These are phyloP conservation scores for Octodon degus DNA, from an alignment of 2,113 vertebrate species.

Conservation along the genomic window DNA sequence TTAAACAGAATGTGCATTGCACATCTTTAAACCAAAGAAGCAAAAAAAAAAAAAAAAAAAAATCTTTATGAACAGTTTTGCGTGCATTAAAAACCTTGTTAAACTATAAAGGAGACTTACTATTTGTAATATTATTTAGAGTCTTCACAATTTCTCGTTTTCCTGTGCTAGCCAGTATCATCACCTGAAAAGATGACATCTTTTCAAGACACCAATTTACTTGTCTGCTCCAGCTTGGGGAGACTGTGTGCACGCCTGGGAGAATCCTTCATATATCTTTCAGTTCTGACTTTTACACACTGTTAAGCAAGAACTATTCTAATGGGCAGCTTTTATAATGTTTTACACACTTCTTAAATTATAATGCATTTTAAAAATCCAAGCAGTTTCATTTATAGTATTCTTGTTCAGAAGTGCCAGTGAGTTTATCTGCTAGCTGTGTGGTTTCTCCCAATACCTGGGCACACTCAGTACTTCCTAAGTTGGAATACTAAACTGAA, in stretches of 20 bases:
- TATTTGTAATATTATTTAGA: background rate
- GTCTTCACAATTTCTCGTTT: background rate
- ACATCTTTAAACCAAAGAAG: slow-evolving; percentile 89
- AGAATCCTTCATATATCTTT: background rate
- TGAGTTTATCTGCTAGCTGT: background rate
- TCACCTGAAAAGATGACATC: background rate
- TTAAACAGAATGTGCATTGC: slow-evolving; percentile 96
- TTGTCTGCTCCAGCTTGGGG: background rate
- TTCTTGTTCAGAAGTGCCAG: background rate
- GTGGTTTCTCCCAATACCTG: background rate
- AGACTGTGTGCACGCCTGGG: background rate
- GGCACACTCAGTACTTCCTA: background rate
- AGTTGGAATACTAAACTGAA: background rate
- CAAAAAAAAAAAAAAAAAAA: too few relatives aligned
- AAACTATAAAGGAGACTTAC: background rate
- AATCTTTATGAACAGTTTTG: background rate
- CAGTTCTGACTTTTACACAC: background rate
- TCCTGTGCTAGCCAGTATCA: background rate
- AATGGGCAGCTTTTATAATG: background rate
- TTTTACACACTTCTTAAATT: slow-evolving; percentile 33
- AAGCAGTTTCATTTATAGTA: background rate
- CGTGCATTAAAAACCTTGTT: background rate
- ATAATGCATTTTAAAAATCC: background rate
- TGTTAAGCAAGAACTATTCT: background rate
- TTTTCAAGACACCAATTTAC: background rate